A percentile compares a stretch with the other conserved stretches of the same genome.
phyloP scores from a whole-genome alignment of 2,797 vertebrate species.

The Amblyraja radiata region DNA sequence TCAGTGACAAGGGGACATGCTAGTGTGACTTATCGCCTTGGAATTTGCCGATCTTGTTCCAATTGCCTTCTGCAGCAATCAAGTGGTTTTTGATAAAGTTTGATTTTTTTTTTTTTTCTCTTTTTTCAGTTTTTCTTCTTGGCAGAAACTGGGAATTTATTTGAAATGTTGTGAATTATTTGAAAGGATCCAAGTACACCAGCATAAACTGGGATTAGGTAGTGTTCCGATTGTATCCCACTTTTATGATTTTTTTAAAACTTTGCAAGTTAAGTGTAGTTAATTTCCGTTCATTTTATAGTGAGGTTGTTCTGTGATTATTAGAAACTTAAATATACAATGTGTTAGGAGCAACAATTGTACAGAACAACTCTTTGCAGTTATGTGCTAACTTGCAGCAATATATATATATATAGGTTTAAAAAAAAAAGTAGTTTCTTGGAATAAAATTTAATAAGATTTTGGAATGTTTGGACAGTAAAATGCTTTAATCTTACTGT shows the following conservation, averaged over 20 bases:
- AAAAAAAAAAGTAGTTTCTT: neutral
- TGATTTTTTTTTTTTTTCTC: neutral
- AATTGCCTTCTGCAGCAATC: neutral
- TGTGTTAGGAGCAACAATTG: conserved; percentile 18
- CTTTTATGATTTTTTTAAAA: neutral
- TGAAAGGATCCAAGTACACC: conserved; percentile 31
- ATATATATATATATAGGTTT: fast-evolving
- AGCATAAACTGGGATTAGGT: conserved; percentile 36
- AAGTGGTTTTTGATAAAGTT: conserved; percentile 18
- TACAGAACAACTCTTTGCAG: neutral
- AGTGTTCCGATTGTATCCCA: conserved; percentile 12
- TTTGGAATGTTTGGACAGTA: neutral
- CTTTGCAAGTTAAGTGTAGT: conserved; percentile 14
- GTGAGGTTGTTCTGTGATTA: conserved; percentile 29
- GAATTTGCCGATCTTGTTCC: neutral
- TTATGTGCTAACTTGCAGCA: neutral
- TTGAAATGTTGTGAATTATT: conserved; percentile 6
- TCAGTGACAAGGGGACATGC: neutral
- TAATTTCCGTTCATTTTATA: conserved; percentile 9
- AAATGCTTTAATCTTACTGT: neutral
- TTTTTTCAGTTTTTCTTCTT: neutral
- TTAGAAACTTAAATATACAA: conserved; percentile 22
- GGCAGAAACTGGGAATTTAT: neutral
- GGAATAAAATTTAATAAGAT: fast-evolving
- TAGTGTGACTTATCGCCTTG: neutral